phyloP scores from a whole-genome alignment of 2,888 invertebrate genomes.

The Ceriagrion tenellum region DNA sequence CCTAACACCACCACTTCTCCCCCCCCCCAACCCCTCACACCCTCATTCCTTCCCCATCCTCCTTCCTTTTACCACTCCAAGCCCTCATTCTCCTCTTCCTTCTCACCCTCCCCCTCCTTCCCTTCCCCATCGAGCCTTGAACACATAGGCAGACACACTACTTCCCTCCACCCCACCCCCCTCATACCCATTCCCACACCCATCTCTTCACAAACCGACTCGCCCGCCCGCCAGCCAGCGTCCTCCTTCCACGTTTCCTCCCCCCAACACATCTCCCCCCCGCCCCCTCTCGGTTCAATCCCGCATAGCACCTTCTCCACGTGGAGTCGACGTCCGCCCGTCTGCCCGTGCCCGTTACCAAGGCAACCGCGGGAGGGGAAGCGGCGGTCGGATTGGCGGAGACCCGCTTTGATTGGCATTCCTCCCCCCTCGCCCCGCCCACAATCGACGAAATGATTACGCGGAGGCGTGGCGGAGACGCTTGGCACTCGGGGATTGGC shows the following conservation, averaged over 20 bases:
- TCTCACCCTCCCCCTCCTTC: neutral
- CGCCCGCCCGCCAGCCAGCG: neutral
- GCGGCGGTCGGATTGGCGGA: slow-evolving; percentile 71
- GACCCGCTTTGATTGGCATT: slow-evolving; percentile 71
- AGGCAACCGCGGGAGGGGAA: slow-evolving; percentile 72
- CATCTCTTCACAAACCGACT: neutral
- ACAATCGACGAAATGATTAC: slow-evolving; percentile 69
- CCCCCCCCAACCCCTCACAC: neutral
- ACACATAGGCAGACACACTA: slow-evolving; percentile 18
- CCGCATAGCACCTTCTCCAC: slow-evolving; percentile 71
- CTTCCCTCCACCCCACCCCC: neutral
- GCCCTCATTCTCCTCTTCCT: neutral
- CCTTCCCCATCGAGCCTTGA: neutral
- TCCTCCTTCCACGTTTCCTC: neutral
- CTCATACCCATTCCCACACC: neutral
- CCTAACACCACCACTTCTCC: neutral
- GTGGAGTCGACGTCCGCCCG: slow-evolving; percentile 71
- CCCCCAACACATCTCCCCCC: neutral
- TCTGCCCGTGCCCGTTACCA: slow-evolving; percentile 71
- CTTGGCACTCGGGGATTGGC: slow-evolving; percentile 68
- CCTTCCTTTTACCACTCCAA: neutral
- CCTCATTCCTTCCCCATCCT: neutral
- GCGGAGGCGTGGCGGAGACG: slow-evolving; percentile 62
- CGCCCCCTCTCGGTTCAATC: slow-evolving; percentile 25
- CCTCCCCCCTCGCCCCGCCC: slow-evolving; percentile 70